Conservation (phyloP, 1,140 invertebrate genomes). For the Rhopalosiphum maidis region DNA sequence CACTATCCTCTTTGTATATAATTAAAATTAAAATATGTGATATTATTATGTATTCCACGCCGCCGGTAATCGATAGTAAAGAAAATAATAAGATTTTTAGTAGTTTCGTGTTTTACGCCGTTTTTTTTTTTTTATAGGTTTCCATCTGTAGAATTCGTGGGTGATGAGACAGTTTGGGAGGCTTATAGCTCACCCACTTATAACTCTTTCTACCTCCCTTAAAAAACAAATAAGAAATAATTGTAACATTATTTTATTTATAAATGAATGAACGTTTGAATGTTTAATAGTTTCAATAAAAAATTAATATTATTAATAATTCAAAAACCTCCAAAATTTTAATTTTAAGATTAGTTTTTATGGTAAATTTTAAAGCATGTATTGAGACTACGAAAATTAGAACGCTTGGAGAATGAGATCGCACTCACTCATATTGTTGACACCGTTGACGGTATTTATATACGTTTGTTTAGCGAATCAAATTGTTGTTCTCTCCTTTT, state of each 20-base stretch:
- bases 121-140: neutral
- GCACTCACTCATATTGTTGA: neutral
- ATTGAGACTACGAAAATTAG: neutral
- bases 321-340: neutral
- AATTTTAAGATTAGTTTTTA: neutral
- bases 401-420: neutral
- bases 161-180: too few relatives aligned
- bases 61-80: neutral
- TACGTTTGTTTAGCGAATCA: neutral
- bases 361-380: neutral
- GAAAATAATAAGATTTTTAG: neutral
- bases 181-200: neutral
- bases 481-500: neutral
- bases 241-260: neutral
- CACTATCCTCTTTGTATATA: neutral
- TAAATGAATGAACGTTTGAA: too few relatives aligned
- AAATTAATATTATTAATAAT: neutral
- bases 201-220: neutral
- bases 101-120: too few relatives aligned
- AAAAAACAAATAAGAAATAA: neutral
- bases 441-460: too few relatives aligned
- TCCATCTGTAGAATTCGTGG: neutral
- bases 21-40: neutral
- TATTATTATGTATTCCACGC: neutral
- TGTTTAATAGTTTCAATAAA: too few relatives aligned